Percentiles rank a stretch among this genome's conserved stretches.
Evolutionary conservation across 1,140 invertebrate species (phyloP).

Genomic region (Eumaeus atala): DNA sequence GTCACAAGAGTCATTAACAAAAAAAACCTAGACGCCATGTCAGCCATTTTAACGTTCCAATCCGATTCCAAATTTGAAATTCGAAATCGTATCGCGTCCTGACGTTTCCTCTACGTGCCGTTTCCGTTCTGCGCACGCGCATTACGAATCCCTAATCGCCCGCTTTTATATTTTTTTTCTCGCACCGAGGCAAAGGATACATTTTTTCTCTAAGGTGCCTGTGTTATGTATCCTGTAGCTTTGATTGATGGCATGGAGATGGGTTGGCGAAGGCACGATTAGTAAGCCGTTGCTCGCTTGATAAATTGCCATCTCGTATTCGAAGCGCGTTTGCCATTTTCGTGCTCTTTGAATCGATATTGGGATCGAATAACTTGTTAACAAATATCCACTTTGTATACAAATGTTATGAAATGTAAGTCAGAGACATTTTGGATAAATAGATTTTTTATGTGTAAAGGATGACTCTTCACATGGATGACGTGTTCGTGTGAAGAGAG

Average conservation of each 20-base stretch:
- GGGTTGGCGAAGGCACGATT: constrained; percentile 42
- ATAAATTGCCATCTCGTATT: constrained; percentile 56
- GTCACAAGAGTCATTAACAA: constrained; percentile 30
- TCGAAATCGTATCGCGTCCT: constrained; percentile 71
- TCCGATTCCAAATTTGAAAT: constrained; percentile 63
- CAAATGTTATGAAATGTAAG: background rate
- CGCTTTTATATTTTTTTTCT: constrained; percentile 48
- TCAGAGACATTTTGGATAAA: background rate
- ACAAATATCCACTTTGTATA: too few relatives aligned
- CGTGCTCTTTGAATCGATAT: background rate
- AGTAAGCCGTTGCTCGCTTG: constrained; percentile 25
- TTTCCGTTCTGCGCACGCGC: constrained; percentile 61
- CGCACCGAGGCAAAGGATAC: constrained; percentile 25
- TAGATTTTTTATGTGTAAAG: background rate
- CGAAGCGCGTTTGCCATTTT: constrained; percentile 23
- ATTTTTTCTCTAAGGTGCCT: constrained; percentile 43
- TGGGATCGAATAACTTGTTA: background rate
- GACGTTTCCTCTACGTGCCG: constrained; percentile 71
- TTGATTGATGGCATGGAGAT: constrained; percentile 61
- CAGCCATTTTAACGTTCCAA: constrained; percentile 49
- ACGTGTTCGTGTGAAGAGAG: too few relatives aligned
- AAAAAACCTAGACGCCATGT: constrained; percentile 56
- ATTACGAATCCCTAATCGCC: constrained; percentile 61
- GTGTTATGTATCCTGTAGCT: constrained; percentile 58
- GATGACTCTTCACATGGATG: background rate